Evolutionary conservation across 2,888 invertebrate species (phyloP).

Genomic region (Plusia festucae): DNA sequence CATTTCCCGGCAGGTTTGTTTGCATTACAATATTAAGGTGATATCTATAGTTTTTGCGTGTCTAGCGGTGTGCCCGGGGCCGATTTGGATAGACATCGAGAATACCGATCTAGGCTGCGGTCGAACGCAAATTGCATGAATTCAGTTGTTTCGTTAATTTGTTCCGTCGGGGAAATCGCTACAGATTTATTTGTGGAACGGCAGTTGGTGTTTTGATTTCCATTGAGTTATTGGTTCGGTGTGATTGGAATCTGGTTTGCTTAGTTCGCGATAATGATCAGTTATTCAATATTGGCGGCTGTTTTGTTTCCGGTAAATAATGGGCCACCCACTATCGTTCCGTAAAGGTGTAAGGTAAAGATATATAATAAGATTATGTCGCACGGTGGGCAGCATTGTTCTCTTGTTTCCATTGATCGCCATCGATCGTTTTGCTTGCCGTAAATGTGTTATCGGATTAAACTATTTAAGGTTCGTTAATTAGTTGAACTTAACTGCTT

Average conservation of each 20-base stretch:
- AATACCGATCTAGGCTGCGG: conserved; percentile 61
- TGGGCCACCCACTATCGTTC: conserved; percentile 3
- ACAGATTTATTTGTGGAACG: conserved; percentile 56
- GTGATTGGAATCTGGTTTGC: conserved; percentile 36
- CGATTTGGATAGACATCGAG: conserved; percentile 60
- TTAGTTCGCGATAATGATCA: conserved; percentile 35
- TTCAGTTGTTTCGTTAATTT: conserved; percentile 51
- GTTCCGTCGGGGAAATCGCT: conserved; percentile 47
- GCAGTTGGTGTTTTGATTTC: conserved; percentile 45
- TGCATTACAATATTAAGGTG: conserved; percentile 76
- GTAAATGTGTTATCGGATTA: background rate
- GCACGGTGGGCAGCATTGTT: conserved; percentile 1
- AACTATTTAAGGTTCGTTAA: background rate
- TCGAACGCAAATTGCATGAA: conserved; percentile 57
- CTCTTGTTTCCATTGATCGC: conserved; percentile 1
- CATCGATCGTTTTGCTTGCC: background rate
- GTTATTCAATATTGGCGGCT: conserved; percentile 36
- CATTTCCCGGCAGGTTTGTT: conserved; percentile 76
- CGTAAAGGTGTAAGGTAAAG: conserved; percentile 1
- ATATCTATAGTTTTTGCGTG: conserved; percentile 77
- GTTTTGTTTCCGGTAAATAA: conserved; percentile 6
- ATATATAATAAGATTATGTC: conserved; percentile 4
- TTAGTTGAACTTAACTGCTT: conserved; percentile 4
- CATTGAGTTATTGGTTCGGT: conserved; percentile 45
- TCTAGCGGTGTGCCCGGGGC: conserved; percentile 65